These are phyloP conservation scores for Dioctria rufipes DNA, from an alignment of 2,888 invertebrate species.

Conservation along the genomic window DNA sequence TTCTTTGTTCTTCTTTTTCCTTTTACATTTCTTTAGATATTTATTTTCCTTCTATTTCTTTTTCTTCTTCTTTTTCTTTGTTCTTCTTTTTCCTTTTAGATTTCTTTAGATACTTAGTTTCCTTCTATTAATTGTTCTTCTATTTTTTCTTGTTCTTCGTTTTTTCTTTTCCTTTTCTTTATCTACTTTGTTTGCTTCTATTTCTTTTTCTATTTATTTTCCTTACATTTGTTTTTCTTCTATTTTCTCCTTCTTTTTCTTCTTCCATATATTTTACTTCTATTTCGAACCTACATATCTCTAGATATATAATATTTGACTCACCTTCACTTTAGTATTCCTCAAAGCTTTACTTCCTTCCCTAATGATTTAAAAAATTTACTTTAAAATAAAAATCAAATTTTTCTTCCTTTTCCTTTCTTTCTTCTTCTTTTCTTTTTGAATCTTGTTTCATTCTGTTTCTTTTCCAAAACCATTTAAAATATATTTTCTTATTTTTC, in stretches of 20 bases:
- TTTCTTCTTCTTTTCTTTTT: too few relatives aligned
- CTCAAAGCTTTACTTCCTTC: too few relatives aligned
- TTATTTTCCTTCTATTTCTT: background rate
- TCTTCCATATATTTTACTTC: background rate
- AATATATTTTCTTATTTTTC: too few relatives aligned
- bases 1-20: too few relatives aligned
- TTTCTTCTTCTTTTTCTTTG: background rate
- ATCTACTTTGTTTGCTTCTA: constrained; percentile 6
- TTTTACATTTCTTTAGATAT: background rate
- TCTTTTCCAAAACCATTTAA: too few relatives aligned
- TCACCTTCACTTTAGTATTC: too few relatives aligned
- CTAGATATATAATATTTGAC: too few relatives aligned
- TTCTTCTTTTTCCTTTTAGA: background rate
- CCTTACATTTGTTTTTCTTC: constrained; percentile 16
- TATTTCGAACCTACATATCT: background rate
- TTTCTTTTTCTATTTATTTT: constrained; percentile 26
- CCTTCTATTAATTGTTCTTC: background rate
- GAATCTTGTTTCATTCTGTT: too few relatives aligned
- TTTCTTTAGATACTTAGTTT: constrained; percentile 8
- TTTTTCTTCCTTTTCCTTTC: too few relatives aligned
- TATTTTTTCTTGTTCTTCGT: constrained; percentile 17
- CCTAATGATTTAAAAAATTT: too few relatives aligned
- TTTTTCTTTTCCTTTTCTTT: constrained; percentile 10
- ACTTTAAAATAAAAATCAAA: too few relatives aligned
- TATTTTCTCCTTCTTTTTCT: constrained; percentile 27